These are phyloP conservation scores for Myrmecophaga tridactyla DNA, from an alignment of 2,113 vertebrate species.

Conservation along the genomic window DNA sequence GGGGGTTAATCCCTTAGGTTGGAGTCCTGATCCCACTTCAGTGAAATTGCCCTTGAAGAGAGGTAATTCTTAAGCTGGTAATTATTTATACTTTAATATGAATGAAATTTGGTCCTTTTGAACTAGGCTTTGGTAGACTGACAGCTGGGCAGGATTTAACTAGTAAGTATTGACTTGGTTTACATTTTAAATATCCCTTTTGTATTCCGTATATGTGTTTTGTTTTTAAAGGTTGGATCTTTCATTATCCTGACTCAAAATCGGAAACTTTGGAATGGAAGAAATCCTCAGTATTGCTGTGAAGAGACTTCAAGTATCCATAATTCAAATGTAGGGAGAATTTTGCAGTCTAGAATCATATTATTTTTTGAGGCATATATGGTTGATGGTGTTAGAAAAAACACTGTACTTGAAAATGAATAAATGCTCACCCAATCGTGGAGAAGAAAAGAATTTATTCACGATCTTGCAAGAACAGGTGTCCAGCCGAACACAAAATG, in stretches of 20 bases:
- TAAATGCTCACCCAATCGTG: no score
- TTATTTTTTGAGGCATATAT: background rate
- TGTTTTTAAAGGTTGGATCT: conserved; percentile 81
- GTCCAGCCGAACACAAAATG: no score
- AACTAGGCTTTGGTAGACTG: background rate
- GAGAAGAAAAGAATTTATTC: no score
- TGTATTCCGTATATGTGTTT: conserved; percentile 1
- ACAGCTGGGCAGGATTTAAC: background rate
- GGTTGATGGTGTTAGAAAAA: no score
- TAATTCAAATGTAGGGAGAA: conserved; percentile 72
- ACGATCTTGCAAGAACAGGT: no score
- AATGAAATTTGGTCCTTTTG: background rate
- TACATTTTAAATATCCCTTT: background rate
- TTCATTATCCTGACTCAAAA: conserved; percentile 64
- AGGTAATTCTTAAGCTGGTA: background rate
- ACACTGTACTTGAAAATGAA: no score
- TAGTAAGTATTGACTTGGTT: background rate
- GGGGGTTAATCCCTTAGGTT: background rate
- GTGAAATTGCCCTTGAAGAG: background rate
- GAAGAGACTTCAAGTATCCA: conserved; percentile 74
- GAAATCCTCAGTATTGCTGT: conserved; percentile 71
- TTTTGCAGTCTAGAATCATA: background rate
- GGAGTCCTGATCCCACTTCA: background rate
- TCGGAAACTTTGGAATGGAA: conserved; percentile 76
- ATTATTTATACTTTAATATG: background rate